These are phyloP conservation scores for Florisuga fusca DNA, from an alignment of 2,797 vertebrate genomes.

Conservation along the genomic window DNA sequence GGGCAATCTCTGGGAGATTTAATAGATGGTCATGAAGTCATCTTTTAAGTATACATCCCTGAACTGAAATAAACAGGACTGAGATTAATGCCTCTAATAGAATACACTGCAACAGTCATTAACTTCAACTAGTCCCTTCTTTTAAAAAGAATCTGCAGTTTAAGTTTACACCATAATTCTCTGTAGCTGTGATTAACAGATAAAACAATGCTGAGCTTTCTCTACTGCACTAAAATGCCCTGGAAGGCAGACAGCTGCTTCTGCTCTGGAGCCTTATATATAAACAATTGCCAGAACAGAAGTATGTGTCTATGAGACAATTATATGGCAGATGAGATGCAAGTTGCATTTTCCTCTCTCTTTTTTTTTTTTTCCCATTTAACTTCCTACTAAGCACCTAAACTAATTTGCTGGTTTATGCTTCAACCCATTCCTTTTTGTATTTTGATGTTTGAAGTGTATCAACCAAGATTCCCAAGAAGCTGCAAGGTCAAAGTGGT, in stretches of 20 bases:
- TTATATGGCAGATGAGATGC: background rate
- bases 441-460: background rate
- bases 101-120: background rate
- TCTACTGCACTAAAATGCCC: background rate
- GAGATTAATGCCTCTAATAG: background rate
- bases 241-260: background rate
- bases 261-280: background rate
- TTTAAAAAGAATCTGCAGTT: background rate
- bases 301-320: background rate
- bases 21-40: background rate
- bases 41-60: background rate
- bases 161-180: background rate
- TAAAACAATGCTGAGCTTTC: background rate
- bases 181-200: background rate
- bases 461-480: background rate
- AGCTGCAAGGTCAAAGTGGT: background rate
- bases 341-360: background rate
- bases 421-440: background rate
- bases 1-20: background rate
- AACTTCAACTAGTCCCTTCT: background rate
- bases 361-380: background rate
- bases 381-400: background rate
- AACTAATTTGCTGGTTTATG: background rate
- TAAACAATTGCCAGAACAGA: background rate
- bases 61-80: background rate